Conservation (phyloP, 2,888 invertebrate genomes). For the Thera obeliscata region DNA sequence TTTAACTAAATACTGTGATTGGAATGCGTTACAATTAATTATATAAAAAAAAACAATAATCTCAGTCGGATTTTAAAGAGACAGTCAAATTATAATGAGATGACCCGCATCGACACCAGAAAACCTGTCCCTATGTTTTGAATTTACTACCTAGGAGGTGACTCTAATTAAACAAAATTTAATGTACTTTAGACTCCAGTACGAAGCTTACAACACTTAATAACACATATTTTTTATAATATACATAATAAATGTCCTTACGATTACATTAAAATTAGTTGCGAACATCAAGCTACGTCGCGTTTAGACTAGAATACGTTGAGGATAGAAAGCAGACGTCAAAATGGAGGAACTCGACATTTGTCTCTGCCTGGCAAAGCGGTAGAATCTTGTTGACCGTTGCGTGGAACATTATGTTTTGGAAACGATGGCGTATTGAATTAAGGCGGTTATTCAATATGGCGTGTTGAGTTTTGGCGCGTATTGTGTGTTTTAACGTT, state of each 20-base stretch:
- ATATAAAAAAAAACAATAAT: slow-evolving; percentile 55
- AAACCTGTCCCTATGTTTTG: slow-evolving; percentile 54
- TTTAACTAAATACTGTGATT: slow-evolving; percentile 55
- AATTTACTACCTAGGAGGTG: slow-evolving; percentile 72
- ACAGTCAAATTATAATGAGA: slow-evolving; percentile 55
- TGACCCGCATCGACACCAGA: slow-evolving; percentile 71
- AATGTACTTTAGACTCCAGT: slow-evolving; percentile 74
- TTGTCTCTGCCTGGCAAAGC: slow-evolving; percentile 72
- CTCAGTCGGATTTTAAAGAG: slow-evolving; percentile 63
- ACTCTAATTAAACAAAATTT: slow-evolving; percentile 59
- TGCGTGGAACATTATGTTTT: slow-evolving; percentile 52
- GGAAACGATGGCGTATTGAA: slow-evolving; percentile 54
- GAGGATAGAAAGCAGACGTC: slow-evolving; percentile 83
- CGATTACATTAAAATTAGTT: slow-evolving; percentile 75
- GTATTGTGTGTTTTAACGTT: slow-evolving; percentile 74
- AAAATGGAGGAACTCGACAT: slow-evolving; percentile 69
- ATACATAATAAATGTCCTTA: slow-evolving; percentile 74
- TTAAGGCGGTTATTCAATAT: slow-evolving; percentile 59
- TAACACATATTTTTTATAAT: slow-evolving; percentile 69
- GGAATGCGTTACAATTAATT: slow-evolving; percentile 75
- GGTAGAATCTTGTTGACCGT: slow-evolving; percentile 60
- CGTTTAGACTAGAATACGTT: slow-evolving; percentile 83
- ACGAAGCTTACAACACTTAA: slow-evolving; percentile 76
- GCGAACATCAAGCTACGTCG: slow-evolving; percentile 79
- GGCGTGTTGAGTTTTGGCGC: slow-evolving; percentile 60